Evolutionary conservation across 2,888 invertebrate genomes (phyloP).

Genomic region (Heteromyza rotundicornis): DNA sequence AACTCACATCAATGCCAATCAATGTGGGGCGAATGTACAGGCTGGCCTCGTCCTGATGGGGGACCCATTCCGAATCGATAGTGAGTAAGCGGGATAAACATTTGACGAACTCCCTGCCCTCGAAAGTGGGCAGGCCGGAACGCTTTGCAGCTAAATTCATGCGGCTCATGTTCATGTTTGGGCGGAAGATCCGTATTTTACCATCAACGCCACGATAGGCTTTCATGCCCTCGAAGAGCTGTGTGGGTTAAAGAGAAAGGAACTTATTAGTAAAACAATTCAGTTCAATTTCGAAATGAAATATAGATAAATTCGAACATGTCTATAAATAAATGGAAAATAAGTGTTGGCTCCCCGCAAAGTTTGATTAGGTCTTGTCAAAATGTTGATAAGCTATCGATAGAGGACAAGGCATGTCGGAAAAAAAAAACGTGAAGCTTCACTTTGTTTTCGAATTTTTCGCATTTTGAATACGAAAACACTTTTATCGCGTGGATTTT

Average conservation of each 20-base stretch:
- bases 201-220: conserved; percentile 94
- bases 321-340: too few relatives aligned
- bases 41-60: conserved; percentile 86
- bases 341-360: neutral
- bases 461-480: too few relatives aligned
- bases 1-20: conserved; percentile 94
- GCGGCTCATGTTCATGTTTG: conserved; percentile 92
- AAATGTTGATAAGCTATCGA: too few relatives aligned
- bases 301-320: too few relatives aligned
- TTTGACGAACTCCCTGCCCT: conserved; percentile 82
- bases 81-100: conserved; percentile 84
- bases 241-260: conserved; percentile 33
- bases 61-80: conserved; percentile 98
- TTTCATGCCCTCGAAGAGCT: conserved; percentile 99
- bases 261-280: too few relatives aligned
- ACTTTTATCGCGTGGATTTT: too few relatives aligned
- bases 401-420: too few relatives aligned
- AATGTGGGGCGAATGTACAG: conserved; percentile 95
- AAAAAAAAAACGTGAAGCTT: too few relatives aligned
- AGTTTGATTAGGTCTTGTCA: neutral
- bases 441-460: too few relatives aligned
- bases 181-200: conserved; percentile 91
- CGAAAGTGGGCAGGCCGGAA: conserved; percentile 88
- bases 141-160: conserved; percentile 87
- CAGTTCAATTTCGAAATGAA: neutral